Evolutionary conservation across 2,797 vertebrate species (phyloP), one percentile per base, ranked within the genome.

Genomic region (Danionella dracula): DNA sequence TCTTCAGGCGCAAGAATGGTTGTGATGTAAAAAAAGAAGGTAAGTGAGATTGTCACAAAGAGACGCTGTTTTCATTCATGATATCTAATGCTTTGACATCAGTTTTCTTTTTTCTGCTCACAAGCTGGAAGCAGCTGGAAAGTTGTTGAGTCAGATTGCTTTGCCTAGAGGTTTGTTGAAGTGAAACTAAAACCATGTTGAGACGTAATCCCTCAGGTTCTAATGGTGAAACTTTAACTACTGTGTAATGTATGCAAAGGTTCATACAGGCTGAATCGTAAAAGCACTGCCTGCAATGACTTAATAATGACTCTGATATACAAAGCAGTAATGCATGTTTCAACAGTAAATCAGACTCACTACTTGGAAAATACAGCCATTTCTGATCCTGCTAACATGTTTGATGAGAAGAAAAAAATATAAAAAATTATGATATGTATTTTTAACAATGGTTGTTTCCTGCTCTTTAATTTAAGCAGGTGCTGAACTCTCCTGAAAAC

Each of bases 1-100:
- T 5, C 7, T 29, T 31, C 32, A 69, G 65, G 4, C 46, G 21
- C 32, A 64, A 76, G 77, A 81, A 75, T 35, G 75, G 53, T 45
- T 69, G 42, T 68, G 42, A 1, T 17, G 59, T 34, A 51, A 41
- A 17, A 2, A 56, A 13, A 12, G 31, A 35, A 29, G 56, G 15
- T 50, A 29, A 8, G 40, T 60, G 23, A 42, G 1, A 6, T 51
- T 46, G 44, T 10, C 4, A 54, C 12, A 59, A 12, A 4, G 2
- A 42, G 4, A 40, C 37, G 35, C 20, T 55, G 12, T 34, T 17
- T 6, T 19, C 4, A 37, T 10, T n/a, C n/a, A 8, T n/a, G 38
- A 6, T 57, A 21, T 7, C 23, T 57, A 29, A n/a, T n/a, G n/a
- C n/a, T n/a, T 27, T 27, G 23, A 42, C 29, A 29, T 45, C 4